Conservation (phyloP, 2,113 vertebrate species). For the Proterorhinus semilunaris region DNA sequence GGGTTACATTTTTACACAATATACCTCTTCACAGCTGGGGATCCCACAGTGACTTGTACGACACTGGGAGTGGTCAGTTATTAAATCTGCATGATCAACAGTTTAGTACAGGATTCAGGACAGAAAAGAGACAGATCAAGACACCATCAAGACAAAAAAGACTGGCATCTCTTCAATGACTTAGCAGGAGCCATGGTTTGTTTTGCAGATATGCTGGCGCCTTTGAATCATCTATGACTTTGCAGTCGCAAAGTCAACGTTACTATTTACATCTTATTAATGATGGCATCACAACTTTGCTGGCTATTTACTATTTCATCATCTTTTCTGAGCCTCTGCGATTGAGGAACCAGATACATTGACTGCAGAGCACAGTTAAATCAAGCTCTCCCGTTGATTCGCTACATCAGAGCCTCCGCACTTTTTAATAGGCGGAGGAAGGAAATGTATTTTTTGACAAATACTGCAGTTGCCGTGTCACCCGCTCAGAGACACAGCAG, state of each 20-base stretch:
- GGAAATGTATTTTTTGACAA: conserved; percentile 11
- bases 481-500: conserved; percentile 10
- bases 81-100: conserved; percentile 35
- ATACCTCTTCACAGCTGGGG: conserved; percentile 24
- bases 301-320: background rate
- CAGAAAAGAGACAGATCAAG: conserved; percentile 8
- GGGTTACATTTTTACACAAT: conserved; percentile 10
- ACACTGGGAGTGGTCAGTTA: conserved; percentile 31
- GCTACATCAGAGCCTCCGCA: conserved; percentile 20
- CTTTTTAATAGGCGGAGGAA: conserved; percentile 17
- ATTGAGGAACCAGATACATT: background rate
- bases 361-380: background rate
- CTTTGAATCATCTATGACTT: conserved; percentile 13
- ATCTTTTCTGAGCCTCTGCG: background rate
- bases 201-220: background rate
- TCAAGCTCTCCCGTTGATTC: conserved; percentile 7
- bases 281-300: background rate
- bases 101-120: conserved; percentile 2
- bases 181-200: background rate
- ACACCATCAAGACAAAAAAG: conserved; percentile 8
- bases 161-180: background rate
- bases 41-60: conserved; percentile 11
- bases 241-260: background rate
- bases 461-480: background rate
- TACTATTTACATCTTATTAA: conserved; percentile 15